Base-by-base conservation (phyloP, 2,797 vertebrate species). In the Sorex maritimensis region DNA sequence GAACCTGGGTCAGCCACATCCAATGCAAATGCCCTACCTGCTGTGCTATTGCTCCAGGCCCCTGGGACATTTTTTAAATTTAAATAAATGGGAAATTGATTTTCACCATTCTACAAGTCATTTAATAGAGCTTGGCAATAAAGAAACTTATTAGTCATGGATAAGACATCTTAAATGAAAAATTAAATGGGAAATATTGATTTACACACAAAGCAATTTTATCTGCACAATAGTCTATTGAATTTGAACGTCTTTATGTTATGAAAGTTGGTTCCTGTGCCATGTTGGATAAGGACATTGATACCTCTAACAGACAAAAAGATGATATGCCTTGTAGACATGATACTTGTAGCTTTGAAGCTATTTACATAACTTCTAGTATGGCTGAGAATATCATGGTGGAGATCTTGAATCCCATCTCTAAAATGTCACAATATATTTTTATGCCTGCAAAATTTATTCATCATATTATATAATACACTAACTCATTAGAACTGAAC, bases 161-260 rank as follows among this genome's bases (percentile, higher is more conserved):
- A 69, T 26, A 28, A 67, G 10, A 6, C 38, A 75, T 65, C 73
- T 30, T 30, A 68, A 82, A 38, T 73, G 8, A 81, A 87, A 92
- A 77, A 34, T 49, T 72, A 63, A 2, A 24, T 85, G 15, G 24
- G 13, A 81, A 91, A 63, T 4, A 21, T 5, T 68, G 26, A 84
- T 86, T 94, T 13, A 81, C 3, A 75, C 13, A 90, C 24, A 49
- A 74, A 81, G 55, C 23, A 79, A 72, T 90, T 38, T 8, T 65
- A 78, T 30, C 65, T 92, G 12, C 30, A 52, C 86, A 73, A 13
- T 86, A 79, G 63, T 61, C 7, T 81, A 75, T n/a, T 93, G 34
- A 84, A 93, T 15, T 28, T 44, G 6, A 95, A 19, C 19, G 88
- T 58, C 3, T 71, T 75, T 78, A 86, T 69, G 11, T 71, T 41